Evolutionary conservation across 2,113 vertebrate species (phyloP).

Genomic region (Notothenia coriiceps): DNA sequence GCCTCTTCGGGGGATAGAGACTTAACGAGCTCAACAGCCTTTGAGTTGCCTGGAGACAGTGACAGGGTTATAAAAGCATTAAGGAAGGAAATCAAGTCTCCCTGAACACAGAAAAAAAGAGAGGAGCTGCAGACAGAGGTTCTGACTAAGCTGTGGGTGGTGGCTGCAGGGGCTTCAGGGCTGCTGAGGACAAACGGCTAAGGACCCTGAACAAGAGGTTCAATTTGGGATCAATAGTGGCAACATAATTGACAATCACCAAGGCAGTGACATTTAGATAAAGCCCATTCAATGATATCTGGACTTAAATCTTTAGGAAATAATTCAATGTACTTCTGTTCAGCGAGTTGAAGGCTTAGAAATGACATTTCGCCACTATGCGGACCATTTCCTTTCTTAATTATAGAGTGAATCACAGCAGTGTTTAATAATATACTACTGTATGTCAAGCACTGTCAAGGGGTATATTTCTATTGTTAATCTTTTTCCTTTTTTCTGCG

Average conservation of each 20-base stretch:
- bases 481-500: conserved; percentile 20
- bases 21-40: conserved; percentile 79
- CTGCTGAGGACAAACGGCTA: conserved; percentile 53
- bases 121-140: conserved; percentile 49
- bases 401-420: conserved; percentile 58
- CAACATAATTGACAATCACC: conserved; percentile 52
- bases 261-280: conserved; percentile 74
- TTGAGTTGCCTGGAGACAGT: conserved; percentile 82
- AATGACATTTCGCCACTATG: conserved; percentile 62
- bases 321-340: conserved; percentile 37
- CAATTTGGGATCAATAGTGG: conserved; percentile 62
- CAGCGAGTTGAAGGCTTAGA: conserved; percentile 29
- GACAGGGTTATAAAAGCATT: conserved; percentile 76
- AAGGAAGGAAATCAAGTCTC: conserved; percentile 74
- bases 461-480: conserved; percentile 62
- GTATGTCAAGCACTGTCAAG: conserved; percentile 72
- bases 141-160: conserved; percentile 65
- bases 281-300: conserved; percentile 64
- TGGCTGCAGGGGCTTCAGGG: conserved; percentile 32
- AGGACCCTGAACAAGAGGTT: conserved; percentile 41
- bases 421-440: conserved; percentile 55
- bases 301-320: conserved; percentile 57
- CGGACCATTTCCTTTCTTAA: conserved; percentile 65
- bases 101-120: conserved; percentile 38
- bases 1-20: conserved; percentile 73